Evolutionary conservation across 2,888 invertebrate species (phyloP).

Genomic region (Deilephila porcellus): DNA sequence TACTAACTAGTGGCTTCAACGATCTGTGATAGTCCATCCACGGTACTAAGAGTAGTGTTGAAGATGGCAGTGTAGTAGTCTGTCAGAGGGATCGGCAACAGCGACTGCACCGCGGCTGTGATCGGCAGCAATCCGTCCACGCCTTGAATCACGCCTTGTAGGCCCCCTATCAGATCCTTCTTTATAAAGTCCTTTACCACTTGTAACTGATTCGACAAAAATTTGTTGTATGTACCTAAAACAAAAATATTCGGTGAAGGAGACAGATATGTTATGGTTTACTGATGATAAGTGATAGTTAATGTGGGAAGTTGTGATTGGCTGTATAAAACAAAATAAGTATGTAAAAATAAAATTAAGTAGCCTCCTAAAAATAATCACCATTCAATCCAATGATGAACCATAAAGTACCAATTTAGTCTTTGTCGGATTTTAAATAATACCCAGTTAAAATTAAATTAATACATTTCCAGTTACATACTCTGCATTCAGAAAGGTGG

Average conservation of each 20-base stretch:
- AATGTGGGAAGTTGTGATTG: not conserved
- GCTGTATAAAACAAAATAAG: no score
- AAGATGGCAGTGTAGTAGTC: slow-evolving; percentile 72
- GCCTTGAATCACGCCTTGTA: slow-evolving; percentile 61
- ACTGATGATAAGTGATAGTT: no score
- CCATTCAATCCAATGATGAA: no score
- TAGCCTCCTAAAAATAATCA: no score
- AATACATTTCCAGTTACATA: no score
- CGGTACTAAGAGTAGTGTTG: slow-evolving; percentile 59
- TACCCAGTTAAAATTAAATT: no score
- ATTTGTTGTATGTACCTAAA: slow-evolving; percentile 70
- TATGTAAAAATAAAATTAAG: no score
- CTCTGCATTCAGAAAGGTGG: no score
- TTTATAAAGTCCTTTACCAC: slow-evolving; percentile 72
- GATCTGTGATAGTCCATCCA: slow-evolving; percentile 82
- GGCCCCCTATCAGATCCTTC: slow-evolving; percentile 72
- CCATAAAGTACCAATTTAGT: no score
- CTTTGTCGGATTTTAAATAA: no score
- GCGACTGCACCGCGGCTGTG: slow-evolving; percentile 48
- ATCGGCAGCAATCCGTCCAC: slow-evolving; percentile 67
- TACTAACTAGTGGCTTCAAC: slow-evolving; percentile 84
- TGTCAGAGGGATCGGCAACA: slow-evolving; percentile 57
- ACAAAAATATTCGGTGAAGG: not conserved
- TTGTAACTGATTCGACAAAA: slow-evolving; percentile 62
- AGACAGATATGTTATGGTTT: no score